Percentiles rank a stretch among this genome's conserved stretches.
phyloP scores from a whole-genome alignment of 2,888 invertebrate genomes.

The Mythimna vitellina region DNA sequence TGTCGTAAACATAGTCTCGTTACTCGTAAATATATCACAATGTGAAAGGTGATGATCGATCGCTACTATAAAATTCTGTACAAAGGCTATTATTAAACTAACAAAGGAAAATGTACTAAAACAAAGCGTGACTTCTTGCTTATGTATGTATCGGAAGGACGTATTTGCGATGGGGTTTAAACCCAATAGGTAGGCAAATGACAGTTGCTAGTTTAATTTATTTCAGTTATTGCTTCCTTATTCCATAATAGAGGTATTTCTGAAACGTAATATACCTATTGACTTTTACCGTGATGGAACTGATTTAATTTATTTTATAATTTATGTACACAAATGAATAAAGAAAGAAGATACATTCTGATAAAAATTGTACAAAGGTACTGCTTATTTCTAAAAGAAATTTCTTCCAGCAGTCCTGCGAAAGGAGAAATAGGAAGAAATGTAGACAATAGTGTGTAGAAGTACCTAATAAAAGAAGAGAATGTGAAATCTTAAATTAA shows the following conservation, averaged over 20 bases:
- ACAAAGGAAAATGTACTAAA: conserved; percentile 26
- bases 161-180: conserved; percentile 17
- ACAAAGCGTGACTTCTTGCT: background rate
- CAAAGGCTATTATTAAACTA: background rate
- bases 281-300: background rate
- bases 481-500: too few relatives aligned
- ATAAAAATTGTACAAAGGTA: too few relatives aligned
- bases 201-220: background rate
- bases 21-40: conserved; percentile 29
- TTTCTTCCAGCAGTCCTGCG: too few relatives aligned
- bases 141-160: background rate
- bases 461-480: too few relatives aligned
- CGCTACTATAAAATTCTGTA: background rate
- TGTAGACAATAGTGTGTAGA: too few relatives aligned
- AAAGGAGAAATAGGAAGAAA: too few relatives aligned
- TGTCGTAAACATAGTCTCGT: conserved; percentile 40
- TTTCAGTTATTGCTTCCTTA: conserved; percentile 15
- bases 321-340: too few relatives aligned
- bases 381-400: too few relatives aligned
- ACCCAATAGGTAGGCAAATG: background rate
- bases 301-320: too few relatives aligned
- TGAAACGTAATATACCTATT: background rate
- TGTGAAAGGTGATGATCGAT: conserved; percentile 37
- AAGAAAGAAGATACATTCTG: too few relatives aligned
- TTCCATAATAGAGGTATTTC: background rate